Evolutionary conservation across 2,113 vertebrate genomes (phyloP).

Genomic region (Phainopepla nitens): DNA sequence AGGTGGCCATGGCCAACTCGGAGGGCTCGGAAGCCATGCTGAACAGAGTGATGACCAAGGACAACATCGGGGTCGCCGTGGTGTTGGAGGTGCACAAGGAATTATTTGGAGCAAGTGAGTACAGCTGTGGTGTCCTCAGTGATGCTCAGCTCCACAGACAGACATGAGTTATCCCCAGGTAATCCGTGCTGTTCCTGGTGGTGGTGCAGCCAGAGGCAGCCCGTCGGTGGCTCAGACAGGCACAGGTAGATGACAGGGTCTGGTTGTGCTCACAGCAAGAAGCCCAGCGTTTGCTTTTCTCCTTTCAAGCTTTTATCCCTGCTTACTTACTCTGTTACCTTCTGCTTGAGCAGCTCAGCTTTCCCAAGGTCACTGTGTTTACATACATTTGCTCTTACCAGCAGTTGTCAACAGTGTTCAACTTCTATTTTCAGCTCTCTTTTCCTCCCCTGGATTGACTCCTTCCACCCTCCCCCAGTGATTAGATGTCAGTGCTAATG

Average conservation of each 20-base stretch:
- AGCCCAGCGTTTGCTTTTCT: not conserved
- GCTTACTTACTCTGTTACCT: not conserved
- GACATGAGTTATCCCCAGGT: not conserved
- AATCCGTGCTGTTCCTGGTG: not conserved
- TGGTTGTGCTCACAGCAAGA: not conserved
- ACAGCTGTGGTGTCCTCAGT: rapidly evolving
- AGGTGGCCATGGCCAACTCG: constrained; percentile 98
- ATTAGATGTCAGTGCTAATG: not conserved
- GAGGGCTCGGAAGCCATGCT: constrained; percentile 98
- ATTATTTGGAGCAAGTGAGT: constrained; percentile 85
- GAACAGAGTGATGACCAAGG: constrained; percentile 98
- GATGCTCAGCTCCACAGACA: rapidly evolving
- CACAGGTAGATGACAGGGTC: rapidly evolving
- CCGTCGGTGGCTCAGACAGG: not conserved
- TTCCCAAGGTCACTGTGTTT: not conserved
- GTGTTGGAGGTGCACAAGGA: constrained; percentile 94
- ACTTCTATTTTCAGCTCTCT: not conserved
- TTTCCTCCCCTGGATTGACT: not conserved
- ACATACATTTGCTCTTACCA: not conserved
- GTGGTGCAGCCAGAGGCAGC: not conserved
- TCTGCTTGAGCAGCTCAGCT: not conserved
- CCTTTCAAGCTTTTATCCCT: not conserved
- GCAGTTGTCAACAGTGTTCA: not conserved
- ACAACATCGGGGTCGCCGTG: constrained; percentile 96
- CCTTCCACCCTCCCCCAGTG: not conserved